Evolutionary conservation across 2,797 vertebrate species (phyloP).

Genomic region (Melanotaenia parkinsoni): DNA sequence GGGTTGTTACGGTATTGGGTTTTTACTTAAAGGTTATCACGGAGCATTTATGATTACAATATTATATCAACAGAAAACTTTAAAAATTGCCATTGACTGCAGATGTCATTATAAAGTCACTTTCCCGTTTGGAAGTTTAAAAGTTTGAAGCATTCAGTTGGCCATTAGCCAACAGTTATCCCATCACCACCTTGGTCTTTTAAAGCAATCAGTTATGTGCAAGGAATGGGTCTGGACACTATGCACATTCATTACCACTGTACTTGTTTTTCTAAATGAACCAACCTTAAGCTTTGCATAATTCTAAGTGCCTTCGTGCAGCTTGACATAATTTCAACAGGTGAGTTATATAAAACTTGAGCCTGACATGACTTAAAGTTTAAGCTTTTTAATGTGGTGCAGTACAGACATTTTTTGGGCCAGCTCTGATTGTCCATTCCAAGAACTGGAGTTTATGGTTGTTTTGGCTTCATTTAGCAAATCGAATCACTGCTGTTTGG

Average conservation of each 20-base stretch:
- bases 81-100: too few relatives aligned
- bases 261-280: neutral
- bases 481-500: neutral
- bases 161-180: too few relatives aligned
- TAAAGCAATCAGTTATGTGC: neutral
- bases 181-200: neutral
- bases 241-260: neutral
- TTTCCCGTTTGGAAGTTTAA: too few relatives aligned
- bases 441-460: neutral
- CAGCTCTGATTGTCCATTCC: too few relatives aligned
- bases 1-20: too few relatives aligned
- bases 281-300: neutral
- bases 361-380: neutral
- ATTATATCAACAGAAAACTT: too few relatives aligned
- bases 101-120: too few relatives aligned
- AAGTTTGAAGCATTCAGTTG: too few relatives aligned
- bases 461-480: neutral
- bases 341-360: neutral
- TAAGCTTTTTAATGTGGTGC: neutral
- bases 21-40: too few relatives aligned
- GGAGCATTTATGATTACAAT: too few relatives aligned
- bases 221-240: neutral
- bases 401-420: neutral
- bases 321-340: neutral
- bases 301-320: neutral